These are phyloP conservation scores for Ornithoptera alexandrae DNA, from an alignment of 2,888 invertebrate genomes.

Conservation along the genomic window DNA sequence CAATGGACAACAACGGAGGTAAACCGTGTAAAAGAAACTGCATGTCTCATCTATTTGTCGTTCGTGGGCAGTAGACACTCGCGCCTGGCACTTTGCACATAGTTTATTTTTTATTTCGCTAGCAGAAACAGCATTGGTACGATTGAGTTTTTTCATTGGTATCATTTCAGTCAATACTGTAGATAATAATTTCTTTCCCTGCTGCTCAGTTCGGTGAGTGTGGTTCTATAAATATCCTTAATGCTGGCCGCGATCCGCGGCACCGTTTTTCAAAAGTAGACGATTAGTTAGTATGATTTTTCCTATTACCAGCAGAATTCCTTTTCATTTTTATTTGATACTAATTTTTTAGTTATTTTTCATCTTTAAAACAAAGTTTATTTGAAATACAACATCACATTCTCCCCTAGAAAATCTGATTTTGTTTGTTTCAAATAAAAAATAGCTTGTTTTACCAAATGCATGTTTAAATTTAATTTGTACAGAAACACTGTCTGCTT, in stretches of 20 bases:
- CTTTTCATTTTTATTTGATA: background rate
- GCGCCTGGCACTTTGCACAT: slow-evolving; percentile 63
- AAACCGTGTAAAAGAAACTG: slow-evolving; percentile 64
- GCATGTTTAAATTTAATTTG: no score
- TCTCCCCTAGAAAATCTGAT: no score
- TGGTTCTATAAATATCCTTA: slow-evolving; percentile 68
- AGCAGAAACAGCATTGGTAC: slow-evolving; percentile 35
- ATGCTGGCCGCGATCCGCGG: slow-evolving; percentile 50
- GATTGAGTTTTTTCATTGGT: slow-evolving; percentile 34
- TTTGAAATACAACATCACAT: background rate
- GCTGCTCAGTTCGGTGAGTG: slow-evolving; percentile 57
- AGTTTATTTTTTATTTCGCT: slow-evolving; percentile 38
- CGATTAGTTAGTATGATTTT: slow-evolving; percentile 13
- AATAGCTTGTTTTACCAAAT: no score
- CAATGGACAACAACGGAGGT: slow-evolving; percentile 77
- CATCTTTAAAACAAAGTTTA: background rate
- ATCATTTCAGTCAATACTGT: slow-evolving; percentile 45
- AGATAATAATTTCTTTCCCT: slow-evolving; percentile 47
- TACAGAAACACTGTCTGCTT: no score
- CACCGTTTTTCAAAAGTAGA: slow-evolving; percentile 36
- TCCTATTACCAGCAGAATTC: slow-evolving; percentile 6
- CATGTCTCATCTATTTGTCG: slow-evolving; percentile 53
- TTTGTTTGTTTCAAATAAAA: no score
- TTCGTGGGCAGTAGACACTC: slow-evolving; percentile 50
- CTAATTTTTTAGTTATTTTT: background rate